phyloP scores from a whole-genome alignment of 2,888 invertebrate genomes.

The Ecdyonurus torrentis region DNA sequence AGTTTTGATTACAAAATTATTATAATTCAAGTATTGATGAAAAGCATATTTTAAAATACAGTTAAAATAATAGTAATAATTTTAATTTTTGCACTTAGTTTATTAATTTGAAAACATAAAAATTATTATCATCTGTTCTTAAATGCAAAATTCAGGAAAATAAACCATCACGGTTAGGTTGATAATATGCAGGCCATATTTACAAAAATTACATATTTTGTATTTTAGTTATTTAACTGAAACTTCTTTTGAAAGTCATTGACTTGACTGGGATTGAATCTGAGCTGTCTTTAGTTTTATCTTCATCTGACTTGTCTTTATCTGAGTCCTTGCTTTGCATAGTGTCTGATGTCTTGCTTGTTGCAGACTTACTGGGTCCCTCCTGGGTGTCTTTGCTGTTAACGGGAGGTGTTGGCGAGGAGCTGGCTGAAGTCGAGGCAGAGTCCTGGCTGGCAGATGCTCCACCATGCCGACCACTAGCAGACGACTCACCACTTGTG shows the following conservation, averaged over 20 bases:
- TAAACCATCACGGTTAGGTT: too few species aligned
- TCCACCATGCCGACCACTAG: neutral
- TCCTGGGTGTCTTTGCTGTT: neutral
- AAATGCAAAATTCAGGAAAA: too few species aligned
- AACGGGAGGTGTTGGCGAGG: neutral
- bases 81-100: too few species aligned
- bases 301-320: slow-evolving; percentile 5
- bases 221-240: slow-evolving; percentile 1
- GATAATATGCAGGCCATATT: too few species aligned
- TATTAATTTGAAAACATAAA: too few species aligned
- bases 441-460: neutral
- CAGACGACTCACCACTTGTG: neutral
- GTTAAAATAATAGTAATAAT: too few species aligned
- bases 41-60: too few species aligned
- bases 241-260: slow-evolving; percentile 9
- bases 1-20: too few species aligned
- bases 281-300: neutral
- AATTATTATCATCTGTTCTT: too few species aligned
- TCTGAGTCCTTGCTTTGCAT: neutral
- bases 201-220: neutral
- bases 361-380: neutral
- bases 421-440: neutral
- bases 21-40: too few species aligned
- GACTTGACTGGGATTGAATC: slow-evolving; percentile 5
- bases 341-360: neutral